phyloP scores from a whole-genome alignment of 2,888 invertebrate genomes.

The Dryococelus australis region DNA sequence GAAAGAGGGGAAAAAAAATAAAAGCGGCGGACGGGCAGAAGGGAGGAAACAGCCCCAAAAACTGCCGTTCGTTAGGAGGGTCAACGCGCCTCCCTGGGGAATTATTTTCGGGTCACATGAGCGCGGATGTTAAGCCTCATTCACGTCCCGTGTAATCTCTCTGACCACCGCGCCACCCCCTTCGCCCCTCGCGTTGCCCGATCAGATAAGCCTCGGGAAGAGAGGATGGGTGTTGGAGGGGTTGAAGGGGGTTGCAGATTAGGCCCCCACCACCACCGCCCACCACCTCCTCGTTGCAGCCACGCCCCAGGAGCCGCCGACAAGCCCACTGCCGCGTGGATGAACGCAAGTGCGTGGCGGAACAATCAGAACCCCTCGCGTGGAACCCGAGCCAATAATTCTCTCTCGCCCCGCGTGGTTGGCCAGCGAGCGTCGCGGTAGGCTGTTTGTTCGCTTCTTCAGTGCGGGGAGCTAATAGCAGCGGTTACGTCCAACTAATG shows the following conservation, averaged over 20 bases:
- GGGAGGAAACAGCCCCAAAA: background rate
- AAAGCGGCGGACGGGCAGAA: background rate
- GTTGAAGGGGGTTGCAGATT: background rate
- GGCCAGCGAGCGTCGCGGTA: too few relatives aligned
- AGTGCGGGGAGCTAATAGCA: too few relatives aligned
- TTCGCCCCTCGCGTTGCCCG: background rate
- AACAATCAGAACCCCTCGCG: too few relatives aligned
- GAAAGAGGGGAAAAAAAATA: background rate
- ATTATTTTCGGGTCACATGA: background rate
- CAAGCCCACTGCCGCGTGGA: background rate
- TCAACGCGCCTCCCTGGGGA: background rate
- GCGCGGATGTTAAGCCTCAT: constrained; percentile 16
- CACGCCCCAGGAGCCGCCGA: background rate
- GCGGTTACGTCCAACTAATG: too few relatives aligned
- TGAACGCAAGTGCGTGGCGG: too few relatives aligned
- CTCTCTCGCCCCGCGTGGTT: too few relatives aligned
- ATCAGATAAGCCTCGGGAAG: background rate
- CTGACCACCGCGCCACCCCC: background rate
- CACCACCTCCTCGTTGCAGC: background rate
- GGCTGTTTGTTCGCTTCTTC: too few relatives aligned
- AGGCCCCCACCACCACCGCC: background rate
- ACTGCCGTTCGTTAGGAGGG: background rate
- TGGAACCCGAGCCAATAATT: too few relatives aligned
- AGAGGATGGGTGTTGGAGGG: too few relatives aligned
- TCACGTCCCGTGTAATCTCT: constrained; percentile 9